A percentile compares a stretch with the other conserved stretches of the same genome.
phyloP scores from a whole-genome alignment of 2,113 vertebrate genomes.

The Pagrus major region DNA sequence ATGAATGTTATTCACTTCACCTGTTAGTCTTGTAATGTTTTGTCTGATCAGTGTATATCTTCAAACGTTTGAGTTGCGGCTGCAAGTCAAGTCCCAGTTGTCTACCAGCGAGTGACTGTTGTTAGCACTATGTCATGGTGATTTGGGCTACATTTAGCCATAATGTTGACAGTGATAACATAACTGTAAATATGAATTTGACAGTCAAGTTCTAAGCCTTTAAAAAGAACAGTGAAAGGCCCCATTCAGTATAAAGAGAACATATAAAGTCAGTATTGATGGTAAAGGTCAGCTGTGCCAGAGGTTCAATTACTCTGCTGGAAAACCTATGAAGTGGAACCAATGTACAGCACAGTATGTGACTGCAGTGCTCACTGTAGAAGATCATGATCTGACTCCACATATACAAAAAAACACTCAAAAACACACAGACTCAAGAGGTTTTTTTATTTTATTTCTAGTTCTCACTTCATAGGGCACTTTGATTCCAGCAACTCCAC shows the following conservation, averaged over 20 bases:
- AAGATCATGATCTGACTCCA: slow-evolving; percentile 34
- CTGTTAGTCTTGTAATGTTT: too few species aligned
- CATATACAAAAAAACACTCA: slow-evolving; percentile 48
- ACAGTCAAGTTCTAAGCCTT: background rate
- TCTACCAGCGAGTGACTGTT: too few species aligned
- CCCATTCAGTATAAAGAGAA: slow-evolving; percentile 7
- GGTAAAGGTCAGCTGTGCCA: slow-evolving; percentile 40
- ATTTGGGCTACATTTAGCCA: too few species aligned
- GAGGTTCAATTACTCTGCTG: slow-evolving; percentile 46
- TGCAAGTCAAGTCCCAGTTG: too few species aligned
- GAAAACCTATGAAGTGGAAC: slow-evolving; percentile 46
- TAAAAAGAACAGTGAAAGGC: background rate
- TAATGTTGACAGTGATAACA: background rate
- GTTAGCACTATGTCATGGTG: too few species aligned
- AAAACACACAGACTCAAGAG: slow-evolving; percentile 31
- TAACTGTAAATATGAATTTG: background rate
- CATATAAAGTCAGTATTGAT: slow-evolving; percentile 15
- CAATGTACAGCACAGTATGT: slow-evolving; percentile 19
- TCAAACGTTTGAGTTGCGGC: too few species aligned
- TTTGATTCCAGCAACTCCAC: slow-evolving; percentile 45
- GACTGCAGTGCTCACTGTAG: slow-evolving; percentile 32
- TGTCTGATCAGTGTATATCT: too few species aligned
- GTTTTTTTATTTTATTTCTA: slow-evolving; percentile 41
- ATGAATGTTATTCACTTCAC: too few species aligned
- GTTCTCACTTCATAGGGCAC: slow-evolving; percentile 58